These are phyloP conservation scores for Dicyrtomina minuta DNA, from an alignment of 2,888 invertebrate genomes.

Conservation along the genomic window DNA sequence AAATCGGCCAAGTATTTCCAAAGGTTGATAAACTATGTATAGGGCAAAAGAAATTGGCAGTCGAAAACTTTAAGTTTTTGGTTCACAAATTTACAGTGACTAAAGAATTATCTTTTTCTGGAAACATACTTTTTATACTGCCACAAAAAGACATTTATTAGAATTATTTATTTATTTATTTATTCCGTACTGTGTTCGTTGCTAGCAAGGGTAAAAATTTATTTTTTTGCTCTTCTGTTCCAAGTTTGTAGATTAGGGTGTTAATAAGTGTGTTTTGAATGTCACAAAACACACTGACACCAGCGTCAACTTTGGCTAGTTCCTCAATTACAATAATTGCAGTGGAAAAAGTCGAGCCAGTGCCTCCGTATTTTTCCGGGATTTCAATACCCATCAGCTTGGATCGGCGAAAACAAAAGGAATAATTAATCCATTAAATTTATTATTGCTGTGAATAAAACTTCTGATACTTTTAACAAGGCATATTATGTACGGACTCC, in stretches of 20 bases:
- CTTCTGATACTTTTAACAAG: background rate
- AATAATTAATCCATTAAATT: slow-evolving; percentile 4
- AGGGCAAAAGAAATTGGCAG: too few species aligned
- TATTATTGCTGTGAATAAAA: slow-evolving; percentile 17
- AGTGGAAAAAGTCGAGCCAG: slow-evolving; percentile 85
- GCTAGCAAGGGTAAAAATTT: slow-evolving; percentile 85
- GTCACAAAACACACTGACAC: slow-evolving; percentile 84
- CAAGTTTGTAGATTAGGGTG: slow-evolving; percentile 78
- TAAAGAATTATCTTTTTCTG: too few species aligned
- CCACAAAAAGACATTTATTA: too few species aligned
- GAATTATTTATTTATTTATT: too few species aligned
- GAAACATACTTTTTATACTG: too few species aligned
- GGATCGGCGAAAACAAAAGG: too few species aligned
- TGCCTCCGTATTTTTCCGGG: slow-evolving; percentile 81
- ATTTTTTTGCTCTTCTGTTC: slow-evolving; percentile 82
- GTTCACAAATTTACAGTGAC: too few species aligned
- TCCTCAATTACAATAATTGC: slow-evolving; percentile 90
- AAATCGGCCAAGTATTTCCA: too few species aligned
- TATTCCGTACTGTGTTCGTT: slow-evolving; percentile 57
- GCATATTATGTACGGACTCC: slow-evolving; percentile 71
- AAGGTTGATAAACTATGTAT: too few species aligned
- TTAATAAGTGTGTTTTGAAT: slow-evolving; percentile 94
- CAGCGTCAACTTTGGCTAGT: slow-evolving; percentile 86
- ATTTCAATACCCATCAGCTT: slow-evolving; percentile 90
- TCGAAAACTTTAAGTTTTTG: too few species aligned